Conservation (phyloP, 2,113 vertebrate genomes). For the Agapornis roseicollis region DNA sequence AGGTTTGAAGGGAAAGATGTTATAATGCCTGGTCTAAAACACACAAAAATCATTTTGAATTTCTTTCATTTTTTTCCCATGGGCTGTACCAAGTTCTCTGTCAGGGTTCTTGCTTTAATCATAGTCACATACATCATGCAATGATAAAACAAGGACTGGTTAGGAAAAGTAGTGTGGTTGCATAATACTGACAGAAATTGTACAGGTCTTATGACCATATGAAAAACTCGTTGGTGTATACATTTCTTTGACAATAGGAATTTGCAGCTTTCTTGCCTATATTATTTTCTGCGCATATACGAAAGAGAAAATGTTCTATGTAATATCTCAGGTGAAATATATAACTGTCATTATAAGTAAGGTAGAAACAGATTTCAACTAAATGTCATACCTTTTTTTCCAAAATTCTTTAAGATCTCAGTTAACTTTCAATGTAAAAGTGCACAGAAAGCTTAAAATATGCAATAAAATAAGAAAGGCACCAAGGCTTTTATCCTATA, state of each 20-base stretch:
- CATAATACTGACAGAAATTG: background rate
- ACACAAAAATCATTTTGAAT: background rate
- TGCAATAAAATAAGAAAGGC: background rate
- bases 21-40: background rate
- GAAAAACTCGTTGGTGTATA: background rate
- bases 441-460: background rate
- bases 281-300: background rate
- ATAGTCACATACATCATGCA: background rate
- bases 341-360: background rate
- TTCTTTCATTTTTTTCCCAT: background rate
- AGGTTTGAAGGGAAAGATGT: background rate
- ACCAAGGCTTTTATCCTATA: background rate
- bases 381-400: background rate
- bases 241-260: background rate
- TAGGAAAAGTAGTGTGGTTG: background rate
- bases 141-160: background rate
- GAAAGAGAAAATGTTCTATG: background rate
- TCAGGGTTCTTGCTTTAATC: background rate
- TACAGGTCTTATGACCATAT: background rate
- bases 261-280: background rate
- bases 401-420: slow-evolving; percentile 5
- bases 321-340: background rate
- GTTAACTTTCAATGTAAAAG: background rate
- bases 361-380: background rate
- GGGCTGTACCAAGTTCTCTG: background rate